Percentiles rank a stretch among this genome's conserved stretches.
Conservation (phyloP, 2,113 vertebrate genomes). For the Perca flavescens region DNA sequence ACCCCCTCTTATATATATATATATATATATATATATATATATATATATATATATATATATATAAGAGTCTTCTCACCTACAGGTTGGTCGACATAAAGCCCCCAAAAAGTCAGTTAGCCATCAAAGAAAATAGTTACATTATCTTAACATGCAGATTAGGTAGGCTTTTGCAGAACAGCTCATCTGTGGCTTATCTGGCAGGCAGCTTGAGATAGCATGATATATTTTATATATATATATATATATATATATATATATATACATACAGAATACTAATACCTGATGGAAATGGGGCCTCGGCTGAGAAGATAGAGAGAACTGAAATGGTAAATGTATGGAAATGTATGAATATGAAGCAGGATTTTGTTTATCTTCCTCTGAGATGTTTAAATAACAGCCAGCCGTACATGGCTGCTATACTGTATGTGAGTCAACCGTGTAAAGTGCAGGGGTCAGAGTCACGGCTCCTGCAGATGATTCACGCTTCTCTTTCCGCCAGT, state of each 20-base stretch:
- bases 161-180: no score
- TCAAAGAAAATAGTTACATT: no score
- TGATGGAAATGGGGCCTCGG: background rate
- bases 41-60: no score
- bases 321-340: background rate
- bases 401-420: background rate
- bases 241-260: no score
- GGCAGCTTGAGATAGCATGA: no score
- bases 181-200: no score
- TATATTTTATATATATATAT: no score
- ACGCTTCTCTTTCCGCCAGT: slow-evolving; percentile 1
- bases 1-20: background rate
- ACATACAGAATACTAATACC: background rate
- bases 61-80: no score
- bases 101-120: no score
- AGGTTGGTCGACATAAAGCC: no score
- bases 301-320: background rate
- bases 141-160: no score
- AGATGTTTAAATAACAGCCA: background rate
- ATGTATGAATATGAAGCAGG: background rate
- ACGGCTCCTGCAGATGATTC: slow-evolving; percentile 39
- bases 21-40: no score
- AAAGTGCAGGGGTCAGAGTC: slow-evolving; percentile 38
- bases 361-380: background rate
- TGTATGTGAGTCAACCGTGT: slow-evolving; percentile 7